Evolutionary conservation across 2,797 vertebrate species (phyloP), one percentile per base, ranked within the genome.

Genomic region (Cryptoprocta ferox): DNA sequence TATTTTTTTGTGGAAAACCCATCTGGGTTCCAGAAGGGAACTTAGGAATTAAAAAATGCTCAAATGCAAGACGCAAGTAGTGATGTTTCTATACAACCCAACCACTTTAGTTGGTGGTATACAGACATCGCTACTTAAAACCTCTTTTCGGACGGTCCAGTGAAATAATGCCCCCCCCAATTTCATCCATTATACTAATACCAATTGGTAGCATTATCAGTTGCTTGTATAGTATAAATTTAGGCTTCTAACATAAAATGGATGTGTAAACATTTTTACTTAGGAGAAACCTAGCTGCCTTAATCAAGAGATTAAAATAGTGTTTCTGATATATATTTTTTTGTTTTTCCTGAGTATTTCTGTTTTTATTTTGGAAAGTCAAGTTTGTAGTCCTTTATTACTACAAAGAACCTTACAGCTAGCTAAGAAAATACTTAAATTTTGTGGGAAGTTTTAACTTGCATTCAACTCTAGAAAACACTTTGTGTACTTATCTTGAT

Each of bases 1-100:
- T 68, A 53, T 73, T 53, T 87, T 90, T 28, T 87, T 68, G 10
- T 65, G 39, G n/a, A 80, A 95, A 91, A 91, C 5, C 91, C 15
- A 91, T 91, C 35, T 90, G 79, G 48, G 59, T 82, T 93, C 78
- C 30, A 92, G 70, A 73, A 88, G 9, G 48, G 48, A 94, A 79
- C 0, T 94, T 71, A n/a, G 10, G 28, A 88, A 39, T 30, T 61
- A 91, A 91, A 53, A 93, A 53, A 45, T 19, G 9, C 6, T 42
- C 76, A 35, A 24, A 78, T 75, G 56, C 19, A 66, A 66, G 21
- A 73, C 42, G 18, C 35, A 88, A 26, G 37, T 61, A 61, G 4
- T 18, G 28, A 86, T 71, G 16, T 56, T 30, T 19, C 28, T n/a
- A n/a, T 42, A 59, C 30, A 12, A 53, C 5, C 28, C n/a, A 32